A percentile compares a stretch with the other conserved stretches of the same genome.
phyloP scores from a whole-genome alignment of 2,113 vertebrate genomes.

The Dromiciops gliroides region DNA sequence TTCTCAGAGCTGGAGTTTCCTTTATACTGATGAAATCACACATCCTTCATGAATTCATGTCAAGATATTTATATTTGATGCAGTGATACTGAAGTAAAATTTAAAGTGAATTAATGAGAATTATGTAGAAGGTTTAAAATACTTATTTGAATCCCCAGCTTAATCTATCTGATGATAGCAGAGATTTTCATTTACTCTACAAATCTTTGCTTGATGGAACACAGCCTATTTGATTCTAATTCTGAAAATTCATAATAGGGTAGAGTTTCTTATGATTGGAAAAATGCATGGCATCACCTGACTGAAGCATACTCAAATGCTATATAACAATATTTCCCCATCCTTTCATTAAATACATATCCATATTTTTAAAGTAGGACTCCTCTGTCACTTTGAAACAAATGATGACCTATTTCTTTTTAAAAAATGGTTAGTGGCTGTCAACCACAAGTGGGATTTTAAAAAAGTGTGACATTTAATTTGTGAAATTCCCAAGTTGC shows the following conservation, averaged over 20 bases:
- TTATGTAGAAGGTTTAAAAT: constrained; percentile 41
- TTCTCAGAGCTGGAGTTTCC: background rate
- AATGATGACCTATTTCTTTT: background rate
- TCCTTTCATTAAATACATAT: background rate
- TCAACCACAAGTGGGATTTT: constrained; percentile 19
- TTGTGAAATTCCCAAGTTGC: background rate
- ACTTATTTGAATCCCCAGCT: constrained; percentile 52
- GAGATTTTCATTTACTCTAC: background rate
- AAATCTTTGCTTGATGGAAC: background rate
- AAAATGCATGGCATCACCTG: background rate
- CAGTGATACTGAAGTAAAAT: background rate
- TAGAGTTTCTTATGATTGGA: constrained; percentile 24
- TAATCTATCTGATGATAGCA: background rate
- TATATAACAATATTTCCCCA: constrained; percentile 34
- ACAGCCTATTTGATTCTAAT: background rate
- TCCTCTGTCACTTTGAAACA: constrained; percentile 36
- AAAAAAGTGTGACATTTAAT: constrained; percentile 11
- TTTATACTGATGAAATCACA: background rate
- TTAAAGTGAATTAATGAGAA: background rate
- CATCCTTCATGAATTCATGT: background rate
- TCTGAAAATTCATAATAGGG: constrained; percentile 22
- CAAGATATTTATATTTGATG: background rate
- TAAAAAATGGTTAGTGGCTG: background rate
- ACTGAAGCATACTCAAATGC: background rate
- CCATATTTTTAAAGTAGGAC: background rate